Conservation (phyloP, 1,140 invertebrate species). For the Vanessa atalanta region DNA sequence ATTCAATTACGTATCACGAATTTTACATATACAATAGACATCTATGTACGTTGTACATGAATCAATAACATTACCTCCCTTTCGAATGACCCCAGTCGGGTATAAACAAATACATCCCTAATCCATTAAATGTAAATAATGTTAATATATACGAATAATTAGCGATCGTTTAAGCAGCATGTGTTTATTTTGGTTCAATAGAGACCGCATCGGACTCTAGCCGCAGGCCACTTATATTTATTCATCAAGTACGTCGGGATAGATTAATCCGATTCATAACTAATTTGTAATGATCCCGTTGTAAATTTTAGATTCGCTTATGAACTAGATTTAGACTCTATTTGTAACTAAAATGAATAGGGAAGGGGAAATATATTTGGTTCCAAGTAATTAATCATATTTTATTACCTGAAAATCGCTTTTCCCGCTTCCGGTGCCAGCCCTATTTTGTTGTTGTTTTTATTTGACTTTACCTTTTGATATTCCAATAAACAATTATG, state of each 20-base stretch:
- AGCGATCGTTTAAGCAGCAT: conserved; percentile 23
- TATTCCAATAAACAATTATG: no score
- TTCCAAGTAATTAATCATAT: no score
- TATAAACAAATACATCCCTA: conserved; percentile 8
- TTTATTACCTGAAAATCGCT: no score
- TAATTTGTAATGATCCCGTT: conserved; percentile 21
- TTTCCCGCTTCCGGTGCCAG: no score
- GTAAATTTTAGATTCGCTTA: conserved; percentile 9
- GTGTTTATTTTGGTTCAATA: conserved; percentile 36
- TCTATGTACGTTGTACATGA: no score
- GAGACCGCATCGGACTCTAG: conserved; percentile 11
- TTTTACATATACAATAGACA: no score
- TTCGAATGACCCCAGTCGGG: no score
- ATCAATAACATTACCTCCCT: no score
- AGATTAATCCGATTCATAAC: conserved; percentile 25
- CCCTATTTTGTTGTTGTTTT: no score
- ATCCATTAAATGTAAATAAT: conserved; percentile 23
- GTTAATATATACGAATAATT: conserved; percentile 36
- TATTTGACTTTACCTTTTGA: no score
- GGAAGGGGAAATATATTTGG: no score
- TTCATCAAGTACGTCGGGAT: conserved; percentile 27
- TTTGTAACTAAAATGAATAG: background rate
- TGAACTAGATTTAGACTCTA: background rate
- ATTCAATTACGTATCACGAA: no score
- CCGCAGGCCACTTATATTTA: conserved; percentile 30